Base-by-base conservation (phyloP, 2,797 vertebrate species). In the Melanotaenia parkinsoni region DNA sequence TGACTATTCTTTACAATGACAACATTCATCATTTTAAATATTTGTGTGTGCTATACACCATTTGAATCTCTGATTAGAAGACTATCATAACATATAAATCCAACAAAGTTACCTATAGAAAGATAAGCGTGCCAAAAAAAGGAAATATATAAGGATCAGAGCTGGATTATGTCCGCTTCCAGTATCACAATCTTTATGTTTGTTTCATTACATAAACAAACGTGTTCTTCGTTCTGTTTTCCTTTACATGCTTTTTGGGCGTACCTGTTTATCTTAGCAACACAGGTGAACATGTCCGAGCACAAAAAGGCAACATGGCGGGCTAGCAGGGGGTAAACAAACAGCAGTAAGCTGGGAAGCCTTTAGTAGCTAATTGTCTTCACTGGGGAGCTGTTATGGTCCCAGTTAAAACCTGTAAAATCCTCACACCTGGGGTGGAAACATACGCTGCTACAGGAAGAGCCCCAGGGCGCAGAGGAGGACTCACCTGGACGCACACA, bases 401-500 rank as follows among this genome's bases (percentile, higher is more conserved):
- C 82, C 88, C 76, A 82, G 86, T 88, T 91, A 83, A 83, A 90
- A 83, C 84, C 81, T 86, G 90, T 77, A 85, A 91, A 85, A 76
- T 81, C 86, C 85, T 72, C 50, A 14, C 69, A 63, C 68, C 81
- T 53, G 77, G 56, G 78, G 63, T 79, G 88, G 88, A 91, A 90
- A 91, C 82, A 88, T 86, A 93, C 69, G 35, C 90, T 77, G 83
- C 83, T 88, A 91, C 94, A 94, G 94, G 94, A 95, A 94, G 91
- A 91, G 92, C 94, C 94, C 64, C 60, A 77, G 92, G 94, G 86
- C 91, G 75, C 47, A 47, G 68, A 77, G 82, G 66, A 77, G 24
- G 62, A 78, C 35, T 38, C 73, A 81, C 81, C 80, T 82, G 70
- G 67, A 75, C 58, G 40, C 69, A 68, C 59, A 60, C 74, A 80